Conservation (phyloP, 1,140 invertebrate species). For the Ceratitis capitata region DNA sequence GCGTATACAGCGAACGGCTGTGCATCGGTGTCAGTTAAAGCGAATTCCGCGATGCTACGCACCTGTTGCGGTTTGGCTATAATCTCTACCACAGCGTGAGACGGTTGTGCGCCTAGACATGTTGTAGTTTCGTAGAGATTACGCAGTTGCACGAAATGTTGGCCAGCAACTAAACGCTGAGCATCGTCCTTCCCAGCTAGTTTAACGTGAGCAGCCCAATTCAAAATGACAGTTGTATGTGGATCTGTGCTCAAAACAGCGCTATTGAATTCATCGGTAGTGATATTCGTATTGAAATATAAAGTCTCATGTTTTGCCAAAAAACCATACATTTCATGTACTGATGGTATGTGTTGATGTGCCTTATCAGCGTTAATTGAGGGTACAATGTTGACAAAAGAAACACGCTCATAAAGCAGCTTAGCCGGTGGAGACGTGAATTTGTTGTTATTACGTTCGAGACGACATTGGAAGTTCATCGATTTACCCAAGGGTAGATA, state of each 20-base stretch:
- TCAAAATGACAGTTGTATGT: conserved; percentile 57
- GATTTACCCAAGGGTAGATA: conserved; percentile 40
- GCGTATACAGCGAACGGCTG: conserved; percentile 28
- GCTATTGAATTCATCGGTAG: conserved; percentile 61
- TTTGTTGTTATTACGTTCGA: conserved; percentile 33
- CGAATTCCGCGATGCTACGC: conserved; percentile 16
- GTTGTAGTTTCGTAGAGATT: conserved; percentile 54
- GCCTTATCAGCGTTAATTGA: conserved; percentile 41
- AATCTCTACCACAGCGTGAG: conserved; percentile 28
- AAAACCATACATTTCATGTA: conserved; percentile 51
- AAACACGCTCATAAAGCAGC: conserved; percentile 52
- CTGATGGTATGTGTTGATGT: conserved; percentile 48
- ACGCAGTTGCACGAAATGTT: conserved; percentile 60
- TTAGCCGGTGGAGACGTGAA: conserved; percentile 41
- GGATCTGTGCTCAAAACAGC: conserved; percentile 51
- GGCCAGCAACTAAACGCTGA: conserved; percentile 52
- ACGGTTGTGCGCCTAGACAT: conserved; percentile 47
- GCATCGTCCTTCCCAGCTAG: conserved; percentile 43
- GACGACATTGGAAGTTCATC: conserved; percentile 44
- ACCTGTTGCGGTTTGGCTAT: conserved; percentile 18
- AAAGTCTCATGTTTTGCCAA: conserved; percentile 59
- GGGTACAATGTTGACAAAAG: conserved; percentile 51
- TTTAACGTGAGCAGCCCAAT: conserved; percentile 55
- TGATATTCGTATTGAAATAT: conserved; percentile 58
- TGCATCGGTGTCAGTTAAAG: not conserved